phyloP scores from a whole-genome alignment of 2,888 invertebrate species.

The Drosophila longiperda region DNA sequence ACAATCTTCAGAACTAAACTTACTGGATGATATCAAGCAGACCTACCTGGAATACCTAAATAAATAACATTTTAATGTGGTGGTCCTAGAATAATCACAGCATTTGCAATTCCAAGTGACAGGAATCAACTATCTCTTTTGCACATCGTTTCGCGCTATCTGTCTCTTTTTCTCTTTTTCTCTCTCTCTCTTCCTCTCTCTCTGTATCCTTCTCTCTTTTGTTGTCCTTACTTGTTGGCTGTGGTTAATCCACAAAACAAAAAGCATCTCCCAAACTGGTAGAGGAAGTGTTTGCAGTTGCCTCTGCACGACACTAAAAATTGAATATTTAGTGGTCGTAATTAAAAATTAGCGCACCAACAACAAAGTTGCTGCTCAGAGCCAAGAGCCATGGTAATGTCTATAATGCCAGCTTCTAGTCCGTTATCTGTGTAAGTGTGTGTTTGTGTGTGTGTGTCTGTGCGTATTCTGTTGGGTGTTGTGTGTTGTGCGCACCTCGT shows the following conservation, averaged over 20 bases:
- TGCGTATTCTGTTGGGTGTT: slow-evolving; percentile 30
- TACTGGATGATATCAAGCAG: background rate
- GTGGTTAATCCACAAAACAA: slow-evolving; percentile 40
- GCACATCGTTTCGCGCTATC: background rate
- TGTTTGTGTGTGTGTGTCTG: slow-evolving; percentile 19
- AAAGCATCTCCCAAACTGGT: slow-evolving; percentile 21
- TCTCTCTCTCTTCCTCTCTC: background rate
- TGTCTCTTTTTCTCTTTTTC: background rate
- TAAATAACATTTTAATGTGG: slow-evolving; percentile 6
- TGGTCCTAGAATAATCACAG: slow-evolving; percentile 52
- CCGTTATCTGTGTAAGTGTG: slow-evolving; percentile 8
- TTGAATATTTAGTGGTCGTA: slow-evolving; percentile 78
- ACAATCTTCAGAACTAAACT: background rate
- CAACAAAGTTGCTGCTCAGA: slow-evolving; percentile 27
- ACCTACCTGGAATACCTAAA: slow-evolving; percentile 4
- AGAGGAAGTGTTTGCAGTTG: slow-evolving; percentile 68
- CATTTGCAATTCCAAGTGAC: slow-evolving; percentile 65
- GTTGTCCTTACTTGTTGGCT: slow-evolving; percentile 5
- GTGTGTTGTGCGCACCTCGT: slow-evolving; percentile 34
- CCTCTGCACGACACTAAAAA: slow-evolving; percentile 71
- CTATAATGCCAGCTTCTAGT: slow-evolving; percentile 31
- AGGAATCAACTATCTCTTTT: slow-evolving; percentile 52
- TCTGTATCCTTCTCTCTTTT: background rate
- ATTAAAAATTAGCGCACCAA: slow-evolving; percentile 76
- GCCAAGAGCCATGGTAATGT: slow-evolving; percentile 30